phyloP scores from a whole-genome alignment of 2,888 invertebrate genomes.

The Platycheirus albimanus region DNA sequence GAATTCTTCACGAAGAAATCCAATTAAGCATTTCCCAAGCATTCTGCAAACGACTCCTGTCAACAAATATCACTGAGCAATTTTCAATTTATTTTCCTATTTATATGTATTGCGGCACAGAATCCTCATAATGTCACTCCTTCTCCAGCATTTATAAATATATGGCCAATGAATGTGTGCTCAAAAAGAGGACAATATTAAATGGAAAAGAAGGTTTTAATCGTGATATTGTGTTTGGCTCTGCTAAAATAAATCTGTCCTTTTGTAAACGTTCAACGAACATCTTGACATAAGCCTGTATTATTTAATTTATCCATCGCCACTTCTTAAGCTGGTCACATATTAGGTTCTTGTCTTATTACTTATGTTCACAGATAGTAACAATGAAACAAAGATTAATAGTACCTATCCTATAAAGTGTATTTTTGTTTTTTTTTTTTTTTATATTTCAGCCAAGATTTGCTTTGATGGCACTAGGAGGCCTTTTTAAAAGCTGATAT shows the following conservation, averaged over 20 bases:
- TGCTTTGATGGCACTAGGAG: too few species aligned
- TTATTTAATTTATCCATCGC: conserved; percentile 33
- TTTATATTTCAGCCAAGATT: too few species aligned
- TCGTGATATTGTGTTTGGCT: conserved; percentile 51
- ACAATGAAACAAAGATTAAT: not conserved
- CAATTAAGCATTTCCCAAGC: conserved; percentile 66
- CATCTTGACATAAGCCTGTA: conserved; percentile 49
- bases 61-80: conserved; percentile 70
- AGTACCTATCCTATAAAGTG: too few species aligned
- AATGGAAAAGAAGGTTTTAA: conserved; percentile 37
- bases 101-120: conserved; percentile 49
- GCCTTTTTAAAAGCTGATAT: too few species aligned
- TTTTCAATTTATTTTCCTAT: conserved; percentile 70
- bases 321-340: conserved; percentile 19
- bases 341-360: not conserved
- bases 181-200: conserved; percentile 30
- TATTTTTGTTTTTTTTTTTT: too few species aligned
- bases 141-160: not conserved
- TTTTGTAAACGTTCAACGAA: conserved; percentile 31
- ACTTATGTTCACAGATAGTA: not conserved
- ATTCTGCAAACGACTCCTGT: conserved; percentile 69
- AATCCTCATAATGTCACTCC: conserved; percentile 54
- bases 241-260: conserved; percentile 54
- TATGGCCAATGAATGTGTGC: conserved; percentile 41
- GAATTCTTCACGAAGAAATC: conserved; percentile 70